These are phyloP conservation scores for Xiphorhynchus erythropygius DNA, from an alignment of 2,797 vertebrate species.

Conservation along the genomic window DNA sequence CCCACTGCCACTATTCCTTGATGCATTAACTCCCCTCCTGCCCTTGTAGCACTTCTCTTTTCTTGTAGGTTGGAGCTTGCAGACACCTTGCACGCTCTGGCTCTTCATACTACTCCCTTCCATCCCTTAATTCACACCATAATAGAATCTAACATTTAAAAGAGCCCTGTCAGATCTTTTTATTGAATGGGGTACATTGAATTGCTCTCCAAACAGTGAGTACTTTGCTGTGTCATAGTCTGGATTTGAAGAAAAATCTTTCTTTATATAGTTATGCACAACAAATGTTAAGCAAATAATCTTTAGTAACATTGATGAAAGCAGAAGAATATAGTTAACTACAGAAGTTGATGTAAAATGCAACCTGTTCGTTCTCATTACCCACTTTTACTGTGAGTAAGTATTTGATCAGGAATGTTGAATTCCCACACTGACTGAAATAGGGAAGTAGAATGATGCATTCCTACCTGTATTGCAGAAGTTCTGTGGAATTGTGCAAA, in stretches of 20 bases:
- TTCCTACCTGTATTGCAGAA: neutral
- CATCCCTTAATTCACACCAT: neutral
- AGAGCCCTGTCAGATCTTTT: neutral
- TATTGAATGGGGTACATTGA: neutral
- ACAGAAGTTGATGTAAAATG: neutral
- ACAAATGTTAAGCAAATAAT: neutral
- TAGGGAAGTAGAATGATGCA: neutral
- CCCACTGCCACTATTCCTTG: neutral
- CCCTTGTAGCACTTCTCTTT: fast-evolving
- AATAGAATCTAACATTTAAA: neutral
- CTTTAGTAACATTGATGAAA: neutral
- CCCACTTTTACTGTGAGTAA: neutral
- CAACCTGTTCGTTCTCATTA: neutral
- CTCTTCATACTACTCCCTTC: neutral
- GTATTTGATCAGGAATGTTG: neutral
- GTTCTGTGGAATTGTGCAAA: neutral
- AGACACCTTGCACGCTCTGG: neutral
- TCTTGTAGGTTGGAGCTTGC: neutral
- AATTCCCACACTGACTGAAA: neutral
- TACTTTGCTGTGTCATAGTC: neutral
- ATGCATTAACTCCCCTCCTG: neutral
- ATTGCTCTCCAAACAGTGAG: neutral
- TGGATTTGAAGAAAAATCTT: neutral
- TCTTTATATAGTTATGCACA: neutral
- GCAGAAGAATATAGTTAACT: neutral